A percentile compares a stretch with the other conserved stretches of the same genome.
Evolutionary conservation across 2,797 vertebrate species (phyloP).

Genomic region (Periparus ater): DNA sequence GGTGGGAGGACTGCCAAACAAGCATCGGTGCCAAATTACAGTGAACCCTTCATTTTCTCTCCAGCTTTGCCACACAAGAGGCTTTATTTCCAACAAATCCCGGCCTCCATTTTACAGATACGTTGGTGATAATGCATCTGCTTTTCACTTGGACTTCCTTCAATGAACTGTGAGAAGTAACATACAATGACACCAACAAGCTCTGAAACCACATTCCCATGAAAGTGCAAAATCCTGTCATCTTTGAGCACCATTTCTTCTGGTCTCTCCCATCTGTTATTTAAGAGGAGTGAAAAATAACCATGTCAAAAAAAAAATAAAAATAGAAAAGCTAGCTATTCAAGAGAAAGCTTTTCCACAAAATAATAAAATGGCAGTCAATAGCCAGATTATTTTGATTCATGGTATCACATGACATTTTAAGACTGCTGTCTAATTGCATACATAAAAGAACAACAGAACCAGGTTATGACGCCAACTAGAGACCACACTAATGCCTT

Average conservation of each 20-base stretch:
- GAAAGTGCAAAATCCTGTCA: neutral
- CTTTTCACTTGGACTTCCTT: neutral
- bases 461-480: neutral
- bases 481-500: neutral
- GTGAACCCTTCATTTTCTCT: neutral
- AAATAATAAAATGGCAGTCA: neutral
- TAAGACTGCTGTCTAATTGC: neutral
- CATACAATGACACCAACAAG: neutral
- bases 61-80: neutral
- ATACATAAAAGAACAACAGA: neutral
- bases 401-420: neutral
- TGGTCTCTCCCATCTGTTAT: neutral
- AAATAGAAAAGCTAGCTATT: neutral
- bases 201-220: neutral
- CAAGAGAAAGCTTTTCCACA: neutral
- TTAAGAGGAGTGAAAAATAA: neutral
- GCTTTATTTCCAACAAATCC: neutral
- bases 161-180: neutral
- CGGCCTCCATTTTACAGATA: neutral
- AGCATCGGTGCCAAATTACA: neutral
- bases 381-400: neutral
- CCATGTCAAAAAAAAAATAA: neutral
- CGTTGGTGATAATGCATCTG: fast-evolving
- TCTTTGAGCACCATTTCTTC: neutral
- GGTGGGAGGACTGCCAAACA: neutral